Base-by-base conservation (phyloP, 2,113 vertebrate genomes). In the Dicaeum eximium region DNA sequence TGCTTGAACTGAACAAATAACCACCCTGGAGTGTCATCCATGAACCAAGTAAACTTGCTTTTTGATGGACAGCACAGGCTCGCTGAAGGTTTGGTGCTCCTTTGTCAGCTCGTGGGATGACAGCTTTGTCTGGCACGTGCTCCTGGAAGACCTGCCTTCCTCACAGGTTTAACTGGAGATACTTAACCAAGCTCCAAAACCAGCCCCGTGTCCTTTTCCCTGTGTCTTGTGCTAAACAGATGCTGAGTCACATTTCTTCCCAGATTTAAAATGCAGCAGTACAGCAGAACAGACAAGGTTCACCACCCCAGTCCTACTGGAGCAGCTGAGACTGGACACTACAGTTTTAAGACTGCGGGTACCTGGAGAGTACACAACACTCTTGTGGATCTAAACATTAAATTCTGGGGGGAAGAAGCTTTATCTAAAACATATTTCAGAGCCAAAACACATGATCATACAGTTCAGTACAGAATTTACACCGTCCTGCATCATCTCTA, bases 91-190 rank as follows among this genome's bases (percentile, higher is more conserved):
- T 20, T 37, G 21, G 8, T 33, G 13, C 18, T 42, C 1, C 3
- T 37, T 11, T 15, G 18, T 5, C 56, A 54, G 30, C 40, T 12
- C 31, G 4, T 11, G 33, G 33, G 30, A 71, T 7, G 5, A 8
- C 38, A 42, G 21, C 27, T 42, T 54, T 30, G 1, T 15, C 27
- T 40, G 48, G 19, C 18, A 38, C 0, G 0, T 0, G 11, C 2
- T 17, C 19, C 15, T 44, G 38, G 22, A 82, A 23, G 23, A 40
- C 15, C 10, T 38, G 15, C 38, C 45, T 44, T 48, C 28, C 47
- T 31, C 30, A 40, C 7, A 38, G 23, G 10, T 53, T 56, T 0
- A 35, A 11, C n/a, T 48, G 10, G 31, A 85, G 10, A 23, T 7
- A 16, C 4, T 13, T 31, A 15, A 33, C 51, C 7, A 13, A 33